These are phyloP conservation scores for Ctenopoma multispine DNA, from an alignment of 2,797 vertebrate species.

Conservation along the genomic window DNA sequence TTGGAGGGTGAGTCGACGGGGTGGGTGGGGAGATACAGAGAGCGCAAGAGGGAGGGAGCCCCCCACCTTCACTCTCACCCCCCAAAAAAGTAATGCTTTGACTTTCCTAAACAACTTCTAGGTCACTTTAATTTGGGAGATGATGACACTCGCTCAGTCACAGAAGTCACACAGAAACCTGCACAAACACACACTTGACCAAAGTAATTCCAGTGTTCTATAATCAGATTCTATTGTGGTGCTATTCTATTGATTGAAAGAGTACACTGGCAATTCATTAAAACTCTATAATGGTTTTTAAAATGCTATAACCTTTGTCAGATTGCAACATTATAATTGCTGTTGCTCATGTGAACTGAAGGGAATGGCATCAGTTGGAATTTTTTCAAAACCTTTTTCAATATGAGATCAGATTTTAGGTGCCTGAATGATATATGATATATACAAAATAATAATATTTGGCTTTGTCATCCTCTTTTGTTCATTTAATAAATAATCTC, in stretches of 20 bases:
- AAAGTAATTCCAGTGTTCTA: neutral
- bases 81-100: slow-evolving; percentile 61
- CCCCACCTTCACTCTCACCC: neutral
- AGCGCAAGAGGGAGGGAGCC: neutral
- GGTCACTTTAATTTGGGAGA: slow-evolving; percentile 60
- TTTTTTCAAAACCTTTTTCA: no score
- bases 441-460: no score
- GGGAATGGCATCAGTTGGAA: no score
- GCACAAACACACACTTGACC: neutral
- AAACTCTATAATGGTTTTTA: neutral
- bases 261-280: slow-evolving; percentile 6
- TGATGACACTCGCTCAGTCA: slow-evolving; percentile 19
- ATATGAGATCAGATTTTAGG: no score
- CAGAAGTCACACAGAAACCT: slow-evolving; percentile 1
- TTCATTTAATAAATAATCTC: no score
- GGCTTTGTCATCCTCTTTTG: no score
- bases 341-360: neutral
- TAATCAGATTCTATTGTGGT: neutral
- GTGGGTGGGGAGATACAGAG: slow-evolving; percentile 1
- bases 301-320: neutral
- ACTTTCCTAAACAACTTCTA: slow-evolving; percentile 60
- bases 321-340: neutral
- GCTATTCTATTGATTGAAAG: neutral
- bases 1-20: neutral
- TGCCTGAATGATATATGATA: no score